Conservation (phyloP, 2,113 vertebrate genomes). For the Candoia aspera region DNA sequence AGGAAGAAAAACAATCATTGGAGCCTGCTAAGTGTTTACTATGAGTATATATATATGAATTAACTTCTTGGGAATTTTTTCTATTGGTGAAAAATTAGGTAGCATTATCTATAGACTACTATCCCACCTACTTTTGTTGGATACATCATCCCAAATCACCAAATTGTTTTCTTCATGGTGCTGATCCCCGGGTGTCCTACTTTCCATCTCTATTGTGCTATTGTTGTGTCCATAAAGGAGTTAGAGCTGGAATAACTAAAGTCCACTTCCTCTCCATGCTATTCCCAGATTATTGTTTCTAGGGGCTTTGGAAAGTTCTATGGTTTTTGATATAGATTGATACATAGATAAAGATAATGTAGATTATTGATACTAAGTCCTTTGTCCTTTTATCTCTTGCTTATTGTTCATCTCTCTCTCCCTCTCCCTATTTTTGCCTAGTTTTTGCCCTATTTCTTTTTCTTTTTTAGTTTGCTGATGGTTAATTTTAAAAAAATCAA, state of each 20-base stretch:
- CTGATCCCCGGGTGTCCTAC: not conserved
- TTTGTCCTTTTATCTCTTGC: not conserved
- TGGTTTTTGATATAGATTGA: not conserved
- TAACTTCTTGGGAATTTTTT: too few species aligned
- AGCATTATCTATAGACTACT: too few species aligned
- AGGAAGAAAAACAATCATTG: too few species aligned
- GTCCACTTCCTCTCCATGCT: not conserved
- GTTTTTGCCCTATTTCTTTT: not conserved
- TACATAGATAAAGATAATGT: not conserved
- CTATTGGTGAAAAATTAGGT: too few species aligned
- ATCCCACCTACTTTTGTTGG: not conserved
- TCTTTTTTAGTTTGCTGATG: not conserved
- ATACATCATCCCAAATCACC: not conserved
- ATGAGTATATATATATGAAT: too few species aligned
- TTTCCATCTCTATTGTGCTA: not conserved
- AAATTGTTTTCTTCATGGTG: not conserved
- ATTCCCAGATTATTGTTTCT: not conserved
- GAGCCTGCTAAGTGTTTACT: too few species aligned
- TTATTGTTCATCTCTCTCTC: not conserved
- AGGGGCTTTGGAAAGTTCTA: not conserved
- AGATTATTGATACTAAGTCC: not conserved
- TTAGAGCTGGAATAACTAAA: not conserved
- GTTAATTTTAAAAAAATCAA: not conserved
- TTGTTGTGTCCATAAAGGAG: not conserved
- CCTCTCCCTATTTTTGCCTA: not conserved